Conservation (phyloP, 2,888 invertebrate genomes). For the Noctua fimbriata region DNA sequence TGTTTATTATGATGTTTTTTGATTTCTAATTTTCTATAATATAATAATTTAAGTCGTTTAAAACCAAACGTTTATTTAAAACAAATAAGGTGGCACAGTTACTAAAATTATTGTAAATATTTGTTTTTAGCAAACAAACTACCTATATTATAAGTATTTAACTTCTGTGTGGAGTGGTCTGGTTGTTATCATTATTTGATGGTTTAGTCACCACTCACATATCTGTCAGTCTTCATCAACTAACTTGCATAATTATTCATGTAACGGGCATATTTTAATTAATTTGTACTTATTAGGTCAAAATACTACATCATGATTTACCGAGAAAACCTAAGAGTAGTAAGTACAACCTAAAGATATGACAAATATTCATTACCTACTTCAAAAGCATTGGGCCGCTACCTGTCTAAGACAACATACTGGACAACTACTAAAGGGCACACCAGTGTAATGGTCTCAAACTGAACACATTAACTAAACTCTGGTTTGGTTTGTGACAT, state of each 20-base stretch:
- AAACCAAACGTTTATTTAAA: conserved; percentile 6
- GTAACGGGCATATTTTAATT: conserved; percentile 45
- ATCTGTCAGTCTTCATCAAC: conserved; percentile 32
- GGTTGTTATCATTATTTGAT: conserved; percentile 2
- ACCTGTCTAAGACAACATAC: background rate
- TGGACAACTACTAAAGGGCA: conserved; percentile 1
- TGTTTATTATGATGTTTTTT: background rate
- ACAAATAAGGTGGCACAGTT: conserved; percentile 21
- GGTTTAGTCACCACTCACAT: conserved; percentile 20
- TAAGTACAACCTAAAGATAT: conserved; percentile 50
- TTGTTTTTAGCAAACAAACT: conserved; percentile 16
- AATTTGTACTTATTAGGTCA: conserved; percentile 63
- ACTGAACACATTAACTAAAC: conserved; percentile 11
- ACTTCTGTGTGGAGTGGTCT: conserved; percentile 2
- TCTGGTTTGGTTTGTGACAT: conserved; percentile 33
- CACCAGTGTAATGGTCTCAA: conserved; percentile 11
- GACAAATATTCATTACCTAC: conserved; percentile 7
- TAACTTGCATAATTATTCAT: conserved; percentile 30
- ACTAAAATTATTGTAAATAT: conserved; percentile 14
- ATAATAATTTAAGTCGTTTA: background rate
- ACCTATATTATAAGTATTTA: background rate
- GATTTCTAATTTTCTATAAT: background rate
- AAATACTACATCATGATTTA: conserved; percentile 63
- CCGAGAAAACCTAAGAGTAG: conserved; percentile 57
- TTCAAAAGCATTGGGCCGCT: conserved; percentile 12